A percentile compares a stretch with the other conserved stretches of the same genome.
Evolutionary conservation across 2,797 vertebrate species (phyloP).

Genomic region (Semaprochilodus insignis): DNA sequence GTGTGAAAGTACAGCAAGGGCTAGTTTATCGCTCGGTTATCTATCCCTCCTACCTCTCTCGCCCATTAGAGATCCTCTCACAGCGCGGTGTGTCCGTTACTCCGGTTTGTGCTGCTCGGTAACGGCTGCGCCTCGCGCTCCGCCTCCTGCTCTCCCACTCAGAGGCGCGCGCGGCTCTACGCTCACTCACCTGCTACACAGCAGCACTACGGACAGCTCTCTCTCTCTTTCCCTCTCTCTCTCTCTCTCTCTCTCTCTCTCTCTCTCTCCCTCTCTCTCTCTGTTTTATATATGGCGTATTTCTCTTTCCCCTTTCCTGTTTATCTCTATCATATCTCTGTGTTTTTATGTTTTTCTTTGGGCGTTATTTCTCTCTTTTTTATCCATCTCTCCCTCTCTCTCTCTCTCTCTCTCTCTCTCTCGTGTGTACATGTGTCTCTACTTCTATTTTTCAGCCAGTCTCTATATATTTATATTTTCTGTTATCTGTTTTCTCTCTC

Average conservation of each 20-base stretch:
- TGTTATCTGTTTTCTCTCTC: conserved; percentile 48
- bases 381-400: conserved; percentile 19
- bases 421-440: too few species aligned
- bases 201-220: conserved; percentile 50
- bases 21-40: not conserved
- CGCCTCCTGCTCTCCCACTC: not conserved
- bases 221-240: conserved; percentile 78
- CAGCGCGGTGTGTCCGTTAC: not conserved
- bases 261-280: conserved; percentile 50
- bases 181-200: conserved; percentile 62
- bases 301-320: conserved; percentile 35
- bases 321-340: not conserved
- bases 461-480: too few species aligned
- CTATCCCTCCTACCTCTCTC: not conserved
- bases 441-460: too few species aligned
- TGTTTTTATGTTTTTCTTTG: not conserved
- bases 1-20: not conserved
- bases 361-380: conserved; percentile 19
- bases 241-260: conserved; percentile 78
- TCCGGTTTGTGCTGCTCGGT: not conserved
- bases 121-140: not conserved
- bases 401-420: conserved; percentile 32
- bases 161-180: conserved; percentile 14
- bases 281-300: not conserved
- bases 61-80: not conserved